A percentile compares a stretch with the other conserved stretches of the same genome.
These are phyloP conservation scores for Tetropium fuscum DNA, from an alignment of 2,888 invertebrate species.

Conservation along the genomic window DNA sequence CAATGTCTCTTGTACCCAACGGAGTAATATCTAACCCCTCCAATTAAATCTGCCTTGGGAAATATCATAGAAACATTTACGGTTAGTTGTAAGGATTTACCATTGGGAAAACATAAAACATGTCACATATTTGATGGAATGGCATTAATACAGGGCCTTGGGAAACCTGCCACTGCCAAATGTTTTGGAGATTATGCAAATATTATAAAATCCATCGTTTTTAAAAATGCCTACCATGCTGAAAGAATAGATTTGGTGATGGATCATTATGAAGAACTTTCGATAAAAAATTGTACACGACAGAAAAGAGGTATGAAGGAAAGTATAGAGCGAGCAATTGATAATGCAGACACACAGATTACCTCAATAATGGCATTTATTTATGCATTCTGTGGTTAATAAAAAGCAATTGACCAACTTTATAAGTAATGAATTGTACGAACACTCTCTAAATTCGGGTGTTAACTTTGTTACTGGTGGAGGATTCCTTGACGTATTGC, in stretches of 20 bases:
- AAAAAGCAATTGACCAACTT: slow-evolving; percentile 34
- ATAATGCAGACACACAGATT: slow-evolving; percentile 9
- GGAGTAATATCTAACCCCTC: not conserved
- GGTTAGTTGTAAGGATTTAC: slow-evolving; percentile 1
- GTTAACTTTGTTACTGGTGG: slow-evolving; percentile 29
- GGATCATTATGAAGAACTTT: slow-evolving; percentile 2
- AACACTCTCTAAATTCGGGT: slow-evolving; percentile 3
- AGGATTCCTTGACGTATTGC: slow-evolving; percentile 23
- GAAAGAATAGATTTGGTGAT: slow-evolving; percentile 5
- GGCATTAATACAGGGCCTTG: not conserved
- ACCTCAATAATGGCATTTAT: slow-evolving; percentile 38
- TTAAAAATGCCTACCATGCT: slow-evolving; percentile 5
- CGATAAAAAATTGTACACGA: slow-evolving; percentile 3
- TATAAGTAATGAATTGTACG: slow-evolving; percentile 18
- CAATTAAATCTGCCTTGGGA: slow-evolving; percentile 2
- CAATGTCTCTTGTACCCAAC: not conserved
- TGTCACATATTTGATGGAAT: slow-evolving; percentile 10
- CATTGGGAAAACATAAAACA: not conserved
- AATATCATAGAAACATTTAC: slow-evolving; percentile 2
- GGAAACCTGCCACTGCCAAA: slow-evolving; percentile 1
- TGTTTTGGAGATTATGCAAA: slow-evolving; percentile 4
- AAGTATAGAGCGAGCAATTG: slow-evolving; percentile 1
- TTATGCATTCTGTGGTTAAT: slow-evolving; percentile 34
- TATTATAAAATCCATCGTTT: slow-evolving; percentile 4
- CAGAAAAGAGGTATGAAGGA: not conserved